These are phyloP conservation scores for Hecatera dysodea DNA, from an alignment of 2,888 invertebrate species.

Conservation along the genomic window DNA sequence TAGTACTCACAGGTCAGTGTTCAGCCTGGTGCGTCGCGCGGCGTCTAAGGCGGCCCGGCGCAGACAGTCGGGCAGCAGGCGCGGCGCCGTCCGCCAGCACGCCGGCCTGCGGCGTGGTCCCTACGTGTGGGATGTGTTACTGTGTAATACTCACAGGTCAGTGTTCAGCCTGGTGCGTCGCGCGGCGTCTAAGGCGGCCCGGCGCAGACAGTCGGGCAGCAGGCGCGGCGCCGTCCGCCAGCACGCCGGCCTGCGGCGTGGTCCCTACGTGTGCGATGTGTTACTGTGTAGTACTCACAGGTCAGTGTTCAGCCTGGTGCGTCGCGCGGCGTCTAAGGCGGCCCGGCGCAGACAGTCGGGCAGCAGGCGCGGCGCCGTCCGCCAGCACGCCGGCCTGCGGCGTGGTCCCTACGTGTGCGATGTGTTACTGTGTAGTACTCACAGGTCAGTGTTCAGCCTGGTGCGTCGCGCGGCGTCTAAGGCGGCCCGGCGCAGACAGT, in stretches of 20 bases:
- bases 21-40: constrained; percentile 66
- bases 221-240: constrained; percentile 78
- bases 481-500: constrained; percentile 93
- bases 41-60: constrained; percentile 94
- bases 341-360: constrained; percentile 92
- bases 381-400: constrained; percentile 90
- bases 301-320: neutral
- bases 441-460: constrained; percentile 48
- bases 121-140: constrained; percentile 11
- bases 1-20: constrained; percentile 69
- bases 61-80: constrained; percentile 82
- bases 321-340: constrained; percentile 86
- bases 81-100: constrained; percentile 53
- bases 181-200: constrained; percentile 92
- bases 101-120: neutral
- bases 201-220: constrained; percentile 87
- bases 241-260: neutral
- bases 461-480: constrained; percentile 77
- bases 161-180: constrained; percentile 67
- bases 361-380: constrained; percentile 80
- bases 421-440: constrained; percentile 30
- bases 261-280: neutral
- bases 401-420: neutral
- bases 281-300: constrained; percentile 56
- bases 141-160: constrained; percentile 65